phyloP scores from a whole-genome alignment of 1,140 invertebrate species.

The Zaprionus inermis region DNA sequence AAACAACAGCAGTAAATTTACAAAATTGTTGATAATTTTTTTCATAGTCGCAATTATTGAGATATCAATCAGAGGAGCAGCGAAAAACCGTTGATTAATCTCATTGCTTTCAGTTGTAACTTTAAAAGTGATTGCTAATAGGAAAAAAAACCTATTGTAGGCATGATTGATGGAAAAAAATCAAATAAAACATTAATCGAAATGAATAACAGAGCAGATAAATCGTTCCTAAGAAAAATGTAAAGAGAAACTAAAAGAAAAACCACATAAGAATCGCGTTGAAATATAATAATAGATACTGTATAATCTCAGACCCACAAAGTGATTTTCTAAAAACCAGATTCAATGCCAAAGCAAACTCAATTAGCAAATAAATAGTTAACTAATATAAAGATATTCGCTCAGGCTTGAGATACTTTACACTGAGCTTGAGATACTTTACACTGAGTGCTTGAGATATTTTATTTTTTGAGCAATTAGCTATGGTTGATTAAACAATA shows the following conservation, averaged over 20 bases:
- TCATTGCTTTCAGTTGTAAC: not conserved
- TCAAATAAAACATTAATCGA: not conserved
- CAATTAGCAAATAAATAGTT: slow-evolving; percentile 12
- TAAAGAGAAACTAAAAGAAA: not conserved
- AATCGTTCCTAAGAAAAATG: not conserved
- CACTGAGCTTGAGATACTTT: not conserved
- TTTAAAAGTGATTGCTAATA: not conserved
- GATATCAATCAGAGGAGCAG: not conserved
- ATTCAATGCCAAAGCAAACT: slow-evolving; percentile 4
- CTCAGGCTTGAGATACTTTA: not conserved
- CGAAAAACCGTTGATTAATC: not conserved
- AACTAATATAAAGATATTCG: slow-evolving; percentile 7
- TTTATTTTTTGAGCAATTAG: slow-evolving; percentile 60
- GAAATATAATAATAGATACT: not conserved
- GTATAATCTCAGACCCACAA: not conserved
- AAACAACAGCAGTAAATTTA: not conserved
- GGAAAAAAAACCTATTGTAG: not conserved
- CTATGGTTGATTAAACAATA: slow-evolving; percentile 59
- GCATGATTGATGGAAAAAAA: not conserved
- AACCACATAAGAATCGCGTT: not conserved
- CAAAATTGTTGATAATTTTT: not conserved
- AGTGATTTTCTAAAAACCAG: not conserved
- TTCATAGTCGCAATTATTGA: not conserved
- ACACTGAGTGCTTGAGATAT: slow-evolving; percentile 16
- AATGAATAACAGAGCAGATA: not conserved